Percentiles rank a stretch among this genome's conserved stretches.
phyloP scores from a whole-genome alignment of 2,888 invertebrate genomes.

The Gymnocheta viridis region DNA sequence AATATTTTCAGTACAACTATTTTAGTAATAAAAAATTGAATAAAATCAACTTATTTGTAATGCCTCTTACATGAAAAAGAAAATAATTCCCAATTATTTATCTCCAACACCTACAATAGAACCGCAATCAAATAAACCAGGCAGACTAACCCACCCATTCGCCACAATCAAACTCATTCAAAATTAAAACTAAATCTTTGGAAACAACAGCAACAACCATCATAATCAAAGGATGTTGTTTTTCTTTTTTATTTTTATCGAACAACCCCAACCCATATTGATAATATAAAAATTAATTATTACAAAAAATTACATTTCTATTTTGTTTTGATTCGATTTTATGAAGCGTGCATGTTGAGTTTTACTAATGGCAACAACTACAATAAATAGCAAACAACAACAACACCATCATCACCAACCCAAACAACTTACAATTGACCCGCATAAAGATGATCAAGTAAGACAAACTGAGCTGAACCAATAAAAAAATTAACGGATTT shows the following conservation, averaged over 20 bases:
- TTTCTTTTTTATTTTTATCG: slow-evolving; percentile 16
- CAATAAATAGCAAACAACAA: background rate
- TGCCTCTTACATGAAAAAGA: background rate
- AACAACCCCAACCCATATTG: slow-evolving; percentile 58
- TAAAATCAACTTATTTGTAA: background rate
- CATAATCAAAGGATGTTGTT: slow-evolving; percentile 34
- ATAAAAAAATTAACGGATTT: slow-evolving; percentile 52
- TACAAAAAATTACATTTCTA: slow-evolving; percentile 42
- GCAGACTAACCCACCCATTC: slow-evolving; percentile 44
- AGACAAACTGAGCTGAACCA: slow-evolving; percentile 20
- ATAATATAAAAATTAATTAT: slow-evolving; percentile 66
- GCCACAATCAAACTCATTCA: slow-evolving; percentile 40
- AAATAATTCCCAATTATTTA: slow-evolving; percentile 43
- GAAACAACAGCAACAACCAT: slow-evolving; percentile 31
- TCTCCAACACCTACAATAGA: slow-evolving; percentile 48
- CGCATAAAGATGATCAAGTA: slow-evolving; percentile 58
- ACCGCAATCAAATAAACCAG: slow-evolving; percentile 45
- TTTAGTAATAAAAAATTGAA: background rate
- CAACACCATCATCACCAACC: slow-evolving; percentile 34
- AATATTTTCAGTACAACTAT: background rate
- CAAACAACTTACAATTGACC: slow-evolving; percentile 64
- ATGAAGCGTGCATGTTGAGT: slow-evolving; percentile 48
- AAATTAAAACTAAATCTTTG: slow-evolving; percentile 29
- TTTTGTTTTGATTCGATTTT: slow-evolving; percentile 51
- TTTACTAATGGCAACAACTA: slow-evolving; percentile 21